Conservation (phyloP, 2,113 vertebrate species). For the Dendropsophus ebraccatus region DNA sequence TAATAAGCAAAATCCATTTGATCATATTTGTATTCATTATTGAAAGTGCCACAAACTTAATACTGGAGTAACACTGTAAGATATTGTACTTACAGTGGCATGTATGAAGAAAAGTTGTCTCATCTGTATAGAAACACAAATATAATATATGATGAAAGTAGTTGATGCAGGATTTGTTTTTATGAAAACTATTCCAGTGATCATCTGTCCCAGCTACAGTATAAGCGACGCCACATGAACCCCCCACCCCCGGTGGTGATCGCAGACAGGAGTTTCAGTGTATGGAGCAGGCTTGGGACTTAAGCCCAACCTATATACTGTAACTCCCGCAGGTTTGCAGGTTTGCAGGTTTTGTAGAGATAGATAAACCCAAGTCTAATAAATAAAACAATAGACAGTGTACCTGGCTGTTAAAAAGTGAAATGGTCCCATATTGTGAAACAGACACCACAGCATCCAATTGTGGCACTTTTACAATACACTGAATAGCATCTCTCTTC, state of each 20-base stretch:
- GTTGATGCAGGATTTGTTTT: neutral
- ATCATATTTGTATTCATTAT: no score
- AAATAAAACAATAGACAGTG: neutral
- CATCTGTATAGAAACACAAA: slow-evolving; percentile 19
- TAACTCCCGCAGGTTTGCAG: no score
- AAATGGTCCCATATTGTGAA: slow-evolving; percentile 74
- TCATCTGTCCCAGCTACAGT: no score
- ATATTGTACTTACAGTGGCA: slow-evolving; percentile 2
- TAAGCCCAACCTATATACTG: no score
- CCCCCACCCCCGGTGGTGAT: no score
- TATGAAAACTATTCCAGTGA: no score
- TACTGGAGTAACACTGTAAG: neutral
- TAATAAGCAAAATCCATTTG: no score
- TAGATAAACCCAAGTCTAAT: no score
- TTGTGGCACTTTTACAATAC: slow-evolving; percentile 71
- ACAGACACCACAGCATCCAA: slow-evolving; percentile 70
- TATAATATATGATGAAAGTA: neutral
- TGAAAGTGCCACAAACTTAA: neutral
- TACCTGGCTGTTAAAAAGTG: slow-evolving; percentile 75
- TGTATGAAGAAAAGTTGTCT: neutral
- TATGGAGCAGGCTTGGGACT: no score
- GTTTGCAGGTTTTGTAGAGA: no score
- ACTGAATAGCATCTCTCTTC: slow-evolving; percentile 71
- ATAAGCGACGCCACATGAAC: no score
- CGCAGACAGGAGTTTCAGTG: no score